phyloP scores from a whole-genome alignment of 2,113 vertebrate genomes.

The Carassius auratus region DNA sequence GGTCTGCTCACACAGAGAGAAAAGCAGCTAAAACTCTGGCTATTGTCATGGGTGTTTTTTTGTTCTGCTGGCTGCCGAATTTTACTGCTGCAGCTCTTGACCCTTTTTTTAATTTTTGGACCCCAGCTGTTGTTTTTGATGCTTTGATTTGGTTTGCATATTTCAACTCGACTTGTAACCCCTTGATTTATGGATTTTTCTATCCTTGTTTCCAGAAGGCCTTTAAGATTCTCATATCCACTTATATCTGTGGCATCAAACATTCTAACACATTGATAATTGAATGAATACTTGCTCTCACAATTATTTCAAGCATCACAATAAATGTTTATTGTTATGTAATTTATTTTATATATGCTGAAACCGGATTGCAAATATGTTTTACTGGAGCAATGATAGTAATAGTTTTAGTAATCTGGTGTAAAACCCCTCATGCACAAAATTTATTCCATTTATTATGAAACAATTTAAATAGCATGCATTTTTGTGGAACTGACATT shows the following conservation, averaged over 20 bases:
- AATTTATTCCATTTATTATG: too few relatives aligned
- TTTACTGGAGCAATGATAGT: too few relatives aligned
- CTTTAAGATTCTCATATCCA: constrained; percentile 12
- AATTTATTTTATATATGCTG: too few relatives aligned
- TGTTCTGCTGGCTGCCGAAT: constrained; percentile 44
- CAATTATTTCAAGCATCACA: too few relatives aligned
- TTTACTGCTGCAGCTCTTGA: constrained; percentile 27
- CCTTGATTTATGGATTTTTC: constrained; percentile 43
- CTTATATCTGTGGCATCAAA: neutral
- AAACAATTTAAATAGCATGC: too few relatives aligned
- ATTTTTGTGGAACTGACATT: too few relatives aligned
- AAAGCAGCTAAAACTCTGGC: too few relatives aligned
- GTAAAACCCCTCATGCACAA: too few relatives aligned
- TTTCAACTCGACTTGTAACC: constrained; percentile 43
- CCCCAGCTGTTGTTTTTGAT: constrained; percentile 35
- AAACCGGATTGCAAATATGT: too few relatives aligned
- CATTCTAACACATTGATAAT: neutral
- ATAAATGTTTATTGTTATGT: too few relatives aligned
- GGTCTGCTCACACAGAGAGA: too few relatives aligned
- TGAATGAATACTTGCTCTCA: neutral
- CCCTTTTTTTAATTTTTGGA: constrained; percentile 27
- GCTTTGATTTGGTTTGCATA: constrained; percentile 46
- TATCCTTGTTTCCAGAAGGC: constrained; percentile 42
- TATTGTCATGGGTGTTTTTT: constrained; percentile 21
- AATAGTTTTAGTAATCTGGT: too few relatives aligned